phyloP scores from a whole-genome alignment of 2,888 invertebrate genomes.

The Miltochrista miniata region DNA sequence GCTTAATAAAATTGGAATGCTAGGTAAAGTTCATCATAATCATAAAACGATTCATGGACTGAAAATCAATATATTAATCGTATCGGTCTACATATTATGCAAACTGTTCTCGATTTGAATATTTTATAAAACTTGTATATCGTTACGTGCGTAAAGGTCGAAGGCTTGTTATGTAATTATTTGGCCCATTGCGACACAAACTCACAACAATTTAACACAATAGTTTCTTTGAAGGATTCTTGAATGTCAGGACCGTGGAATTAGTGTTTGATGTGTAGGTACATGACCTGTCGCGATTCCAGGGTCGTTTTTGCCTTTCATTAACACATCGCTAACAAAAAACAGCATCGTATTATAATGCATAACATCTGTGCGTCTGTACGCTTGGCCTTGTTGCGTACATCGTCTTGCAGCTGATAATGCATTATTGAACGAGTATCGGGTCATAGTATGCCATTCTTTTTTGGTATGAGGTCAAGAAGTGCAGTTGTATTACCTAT shows the following conservation, averaged over 20 bases:
- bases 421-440: slow-evolving; percentile 6
- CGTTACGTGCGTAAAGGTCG: slow-evolving; percentile 50
- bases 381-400: slow-evolving; percentile 32
- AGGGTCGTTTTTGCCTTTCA: slow-evolving; percentile 47
- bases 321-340: slow-evolving; percentile 41
- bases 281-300: slow-evolving; percentile 53
- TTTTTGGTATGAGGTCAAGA: not conserved
- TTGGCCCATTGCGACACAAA: slow-evolving; percentile 48
- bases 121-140: slow-evolving; percentile 28
- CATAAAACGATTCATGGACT: not conserved
- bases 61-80: not conserved
- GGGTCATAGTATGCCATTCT: not conserved
- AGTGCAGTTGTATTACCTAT: too few species aligned
- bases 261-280: slow-evolving; percentile 46
- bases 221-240: slow-evolving; percentile 50
- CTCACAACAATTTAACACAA: slow-evolving; percentile 50
- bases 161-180: slow-evolving; percentile 54
- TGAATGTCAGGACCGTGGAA: slow-evolving; percentile 76
- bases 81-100: slow-evolving; percentile 24
- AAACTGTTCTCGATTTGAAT: slow-evolving; percentile 11
- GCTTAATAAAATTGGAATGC: not conserved
- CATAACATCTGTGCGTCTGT: slow-evolving; percentile 29
- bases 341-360: slow-evolving; percentile 31
- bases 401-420: slow-evolving; percentile 12
- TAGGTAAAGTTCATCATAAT: not conserved